Conservation (phyloP, 2,113 vertebrate genomes). For the Coryphaenoides rupestris region DNA sequence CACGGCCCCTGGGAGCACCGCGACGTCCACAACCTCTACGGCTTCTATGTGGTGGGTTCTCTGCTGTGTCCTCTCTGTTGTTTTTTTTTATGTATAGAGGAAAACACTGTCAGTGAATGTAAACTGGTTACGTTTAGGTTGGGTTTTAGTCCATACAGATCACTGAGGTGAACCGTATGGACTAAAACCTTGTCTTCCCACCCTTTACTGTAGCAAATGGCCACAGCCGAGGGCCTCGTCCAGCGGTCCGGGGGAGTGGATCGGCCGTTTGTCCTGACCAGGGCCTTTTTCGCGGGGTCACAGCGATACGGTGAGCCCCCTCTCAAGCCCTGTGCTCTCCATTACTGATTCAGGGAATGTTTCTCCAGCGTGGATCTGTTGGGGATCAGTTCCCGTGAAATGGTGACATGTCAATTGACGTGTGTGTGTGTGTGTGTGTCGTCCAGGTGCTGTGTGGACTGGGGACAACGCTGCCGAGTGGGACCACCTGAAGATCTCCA, state of each 20-base stretch:
- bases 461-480: conserved; percentile 90
- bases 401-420: no score
- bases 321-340: background rate
- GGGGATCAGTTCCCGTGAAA: no score
- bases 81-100: background rate
- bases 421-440: background rate
- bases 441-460: conserved; percentile 86
- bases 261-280: conserved; percentile 84
- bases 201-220: conserved; percentile 79
- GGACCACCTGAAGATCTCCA: conserved; percentile 86
- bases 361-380: no score
- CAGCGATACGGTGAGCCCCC: conserved; percentile 81
- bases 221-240: conserved; percentile 80
- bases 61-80: background rate
- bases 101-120: no score
- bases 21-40: conserved; percentile 88
- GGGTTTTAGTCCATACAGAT: no score
- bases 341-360: background rate
- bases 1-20: conserved; percentile 87
- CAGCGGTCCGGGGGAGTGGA: conserved; percentile 82
- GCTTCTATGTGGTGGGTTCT: conserved; percentile 83
- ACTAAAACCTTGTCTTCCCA: conserved; percentile 1
- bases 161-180: no score
- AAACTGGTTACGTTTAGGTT: no score
- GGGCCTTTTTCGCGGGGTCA: conserved; percentile 88